Percentiles rank a stretch among this genome's conserved stretches.
Conservation (phyloP, 2,113 vertebrate species). For the Elaphurus davidianus region DNA sequence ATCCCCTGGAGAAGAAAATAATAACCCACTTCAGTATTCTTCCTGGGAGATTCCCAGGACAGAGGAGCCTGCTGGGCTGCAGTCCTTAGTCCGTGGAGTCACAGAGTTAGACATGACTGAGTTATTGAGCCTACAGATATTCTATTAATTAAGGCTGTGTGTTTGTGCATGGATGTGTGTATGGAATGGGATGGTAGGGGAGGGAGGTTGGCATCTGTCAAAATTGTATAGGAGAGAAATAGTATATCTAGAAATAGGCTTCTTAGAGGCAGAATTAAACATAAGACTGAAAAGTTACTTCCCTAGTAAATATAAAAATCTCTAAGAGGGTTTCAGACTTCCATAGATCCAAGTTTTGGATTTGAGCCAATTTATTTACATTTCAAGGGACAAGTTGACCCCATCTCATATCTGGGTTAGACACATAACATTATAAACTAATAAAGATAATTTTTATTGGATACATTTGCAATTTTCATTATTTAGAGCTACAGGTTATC, state of each 20-base stretch:
- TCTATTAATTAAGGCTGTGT: not conserved
- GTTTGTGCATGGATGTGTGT: not conserved
- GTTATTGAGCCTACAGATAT: not conserved
- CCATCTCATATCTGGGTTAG: not conserved
- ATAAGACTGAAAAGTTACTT: not conserved
- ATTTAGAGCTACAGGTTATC: not conserved
- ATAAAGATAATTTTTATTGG: not conserved
- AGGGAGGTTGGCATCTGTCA: not conserved
- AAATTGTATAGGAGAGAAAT: not conserved
- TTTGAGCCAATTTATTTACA: not conserved
- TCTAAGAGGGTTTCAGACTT: not conserved
- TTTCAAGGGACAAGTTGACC: not conserved
- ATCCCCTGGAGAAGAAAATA: not conserved
- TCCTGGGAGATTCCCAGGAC: not conserved
- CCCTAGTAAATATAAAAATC: not conserved
- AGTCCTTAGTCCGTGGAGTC: not conserved
- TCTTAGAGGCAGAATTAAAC: not conserved
- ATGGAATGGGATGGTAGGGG: not conserved
- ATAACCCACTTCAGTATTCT: not conserved
- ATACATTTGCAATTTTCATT: not conserved
- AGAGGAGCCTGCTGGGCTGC: not conserved
- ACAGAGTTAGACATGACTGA: not conserved
- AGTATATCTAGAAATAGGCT: not conserved
- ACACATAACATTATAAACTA: not conserved
- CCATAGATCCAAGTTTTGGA: not conserved